Base-by-base conservation (phyloP, 2,888 invertebrate genomes). In the Malthinus seriepunctatus region DNA sequence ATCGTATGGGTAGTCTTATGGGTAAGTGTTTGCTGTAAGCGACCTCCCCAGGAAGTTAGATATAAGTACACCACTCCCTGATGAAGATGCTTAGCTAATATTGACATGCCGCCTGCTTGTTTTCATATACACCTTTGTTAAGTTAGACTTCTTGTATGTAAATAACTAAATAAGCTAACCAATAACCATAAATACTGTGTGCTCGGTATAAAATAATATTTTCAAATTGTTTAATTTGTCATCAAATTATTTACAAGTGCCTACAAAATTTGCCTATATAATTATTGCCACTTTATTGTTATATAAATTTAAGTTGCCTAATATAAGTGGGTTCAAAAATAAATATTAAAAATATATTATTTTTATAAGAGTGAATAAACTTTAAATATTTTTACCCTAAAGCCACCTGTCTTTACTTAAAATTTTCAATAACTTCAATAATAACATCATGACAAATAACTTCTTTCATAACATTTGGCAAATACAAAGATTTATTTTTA, bases 1-100 rank as follows among this genome's bases (percentile, higher is more conserved):
- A 23, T 23, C 23, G 23, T 5, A 23, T 23, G 23, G 23, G 23
- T 23, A 23, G 23, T 23, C 23, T 23, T 23, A 5, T 23, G 23
- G 2, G 5, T 23, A 69, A 70, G 69, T 73, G 71, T 73, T 73
- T 73, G 64, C 71, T 72, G 72, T 71, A 73, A 73, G 70, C 70
- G 70, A 72, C 70, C 68, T 67, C 68, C 69, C 66, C 67, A 67
- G 68, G 67, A 70, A 69, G 67, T 66, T 62, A 54, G 63, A 60
- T 45, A 62, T 63, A 63, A 65, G 63, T 63, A 62, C 63, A 69
- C 68, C 71, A 67, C 69, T 70, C 69, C 70, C 67, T 55, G 62
- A 57, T 61, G 52, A 61, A 61, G 61, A 63, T 63, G 53, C 63
- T 60, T 63, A 58, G 61, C 64, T 60, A 68, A 67, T 68, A 68